Percentiles rank a stretch among this genome's conserved stretches.
Evolutionary conservation across 2,113 vertebrate species (phyloP).

Genomic region (Varanus salvator): DNA sequence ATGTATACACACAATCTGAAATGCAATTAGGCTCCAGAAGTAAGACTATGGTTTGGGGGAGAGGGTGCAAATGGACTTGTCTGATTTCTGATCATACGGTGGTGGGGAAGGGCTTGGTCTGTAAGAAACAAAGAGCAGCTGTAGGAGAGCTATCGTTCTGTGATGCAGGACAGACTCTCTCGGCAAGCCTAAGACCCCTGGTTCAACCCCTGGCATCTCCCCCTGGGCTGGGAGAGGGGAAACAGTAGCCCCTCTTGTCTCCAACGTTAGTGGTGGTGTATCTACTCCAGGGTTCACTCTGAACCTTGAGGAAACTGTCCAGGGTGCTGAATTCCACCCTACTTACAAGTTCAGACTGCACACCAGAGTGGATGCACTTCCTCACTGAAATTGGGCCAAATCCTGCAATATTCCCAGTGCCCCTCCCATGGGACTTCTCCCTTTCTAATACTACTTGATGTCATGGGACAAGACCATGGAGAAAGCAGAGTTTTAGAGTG

Average conservation of each 20-base stretch:
- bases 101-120: background rate
- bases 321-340: too few species aligned
- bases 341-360: too few species aligned
- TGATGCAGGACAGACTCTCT: too few species aligned
- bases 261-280: too few species aligned
- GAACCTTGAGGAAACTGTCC: too few species aligned
- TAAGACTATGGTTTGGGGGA: constrained; percentile 49
- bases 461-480: background rate
- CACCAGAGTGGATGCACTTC: too few species aligned
- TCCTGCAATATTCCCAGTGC: background rate
- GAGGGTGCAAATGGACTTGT: constrained; percentile 33
- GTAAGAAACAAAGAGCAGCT: constrained; percentile 14
- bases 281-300: too few species aligned
- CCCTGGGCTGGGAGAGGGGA: background rate
- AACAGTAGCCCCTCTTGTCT: too few species aligned
- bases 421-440: background rate
- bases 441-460: background rate
- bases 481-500: background rate
- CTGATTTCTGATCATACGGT: constrained; percentile 22
- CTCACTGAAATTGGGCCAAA: background rate
- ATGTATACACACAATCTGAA: constrained; percentile 56
- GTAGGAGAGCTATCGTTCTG: background rate
- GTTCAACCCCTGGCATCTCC: background rate
- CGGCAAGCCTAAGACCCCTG: background rate
- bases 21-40: constrained; percentile 68